Evolutionary conservation across 1,140 invertebrate species (phyloP), one percentile per base, ranked within the genome.

Genomic region (Scaptomyza pallida): DNA sequence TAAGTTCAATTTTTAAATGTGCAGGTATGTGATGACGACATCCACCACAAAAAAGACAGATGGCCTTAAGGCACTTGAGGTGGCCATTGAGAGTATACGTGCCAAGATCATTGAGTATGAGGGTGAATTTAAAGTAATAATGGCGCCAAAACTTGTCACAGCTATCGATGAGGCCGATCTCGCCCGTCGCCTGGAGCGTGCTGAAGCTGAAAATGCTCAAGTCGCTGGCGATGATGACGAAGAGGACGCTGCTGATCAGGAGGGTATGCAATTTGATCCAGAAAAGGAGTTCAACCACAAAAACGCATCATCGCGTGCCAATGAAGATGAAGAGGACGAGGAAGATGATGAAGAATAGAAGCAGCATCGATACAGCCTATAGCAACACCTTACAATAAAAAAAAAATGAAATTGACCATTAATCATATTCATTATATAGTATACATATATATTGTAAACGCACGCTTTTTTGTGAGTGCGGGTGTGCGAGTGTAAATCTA

Each of bases 71-170:
- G 95, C 96, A 10, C 92, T 99, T 30, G 95, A 97, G 85, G 94
- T 96, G 86, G 97, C 98, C 13, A 96, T 99, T 61, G 95, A 97
- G 67, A 94, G 95, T 75, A 98, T 99, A 52, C 94, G 97, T 90
- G 93, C 94, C 64, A 96, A 95, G 72, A 99, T 99, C 62, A 94
- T 93, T 59, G 93, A 94, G 35, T 93, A 95, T 9, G 97, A 97
- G 47, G 99, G 99, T 69, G 97, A 97, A 47, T 99, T 99, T 90
- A 96, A 97, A 85, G 94, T 99, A 67, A 96, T 98, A 92, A 97
- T 98, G 96, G 95, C 97, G 96, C 98, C 98, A 43, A 99, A 99
- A 94, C 98, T 99, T 50, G 98, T 99, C 6, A 99, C 99, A 17
- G 98, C 99, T 50, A 96, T 97, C 9, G 99, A 99, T 92, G 99